Conservation (phyloP, 2,113 vertebrate genomes). For the Nothoprocta pentlandii region DNA sequence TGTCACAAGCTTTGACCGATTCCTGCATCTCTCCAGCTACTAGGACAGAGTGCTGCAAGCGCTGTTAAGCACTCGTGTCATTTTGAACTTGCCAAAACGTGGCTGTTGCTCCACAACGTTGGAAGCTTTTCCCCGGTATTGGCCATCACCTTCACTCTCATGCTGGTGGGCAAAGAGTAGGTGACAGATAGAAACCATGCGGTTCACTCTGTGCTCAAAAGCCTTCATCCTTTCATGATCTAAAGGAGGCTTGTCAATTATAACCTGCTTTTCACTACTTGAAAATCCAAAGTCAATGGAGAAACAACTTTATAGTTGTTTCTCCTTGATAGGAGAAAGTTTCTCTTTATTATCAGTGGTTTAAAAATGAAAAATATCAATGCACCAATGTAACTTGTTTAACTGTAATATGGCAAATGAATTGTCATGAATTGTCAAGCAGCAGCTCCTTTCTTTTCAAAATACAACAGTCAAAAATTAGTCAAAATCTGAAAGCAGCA, state of each 20-base stretch:
- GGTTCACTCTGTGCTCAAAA: background rate
- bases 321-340: background rate
- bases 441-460: background rate
- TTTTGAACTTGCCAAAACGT: background rate
- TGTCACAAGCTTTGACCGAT: background rate
- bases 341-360: background rate
- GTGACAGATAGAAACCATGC: background rate
- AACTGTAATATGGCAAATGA: background rate
- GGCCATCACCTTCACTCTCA: background rate
- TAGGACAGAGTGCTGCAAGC: background rate
- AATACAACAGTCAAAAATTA: background rate
- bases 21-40: background rate
- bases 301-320: too few relatives aligned
- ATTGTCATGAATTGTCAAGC: background rate
- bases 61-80: background rate
- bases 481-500: background rate
- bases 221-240: too few relatives aligned
- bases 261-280: background rate
- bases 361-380: background rate
- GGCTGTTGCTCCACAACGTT: too few relatives aligned
- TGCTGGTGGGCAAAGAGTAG: background rate
- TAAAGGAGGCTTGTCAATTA: background rate
- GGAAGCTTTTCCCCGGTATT: background rate
- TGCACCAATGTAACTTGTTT: background rate
- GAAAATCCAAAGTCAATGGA: background rate